phyloP scores from a whole-genome alignment of 1,140 invertebrate genomes.

The Cylas formicarius region DNA sequence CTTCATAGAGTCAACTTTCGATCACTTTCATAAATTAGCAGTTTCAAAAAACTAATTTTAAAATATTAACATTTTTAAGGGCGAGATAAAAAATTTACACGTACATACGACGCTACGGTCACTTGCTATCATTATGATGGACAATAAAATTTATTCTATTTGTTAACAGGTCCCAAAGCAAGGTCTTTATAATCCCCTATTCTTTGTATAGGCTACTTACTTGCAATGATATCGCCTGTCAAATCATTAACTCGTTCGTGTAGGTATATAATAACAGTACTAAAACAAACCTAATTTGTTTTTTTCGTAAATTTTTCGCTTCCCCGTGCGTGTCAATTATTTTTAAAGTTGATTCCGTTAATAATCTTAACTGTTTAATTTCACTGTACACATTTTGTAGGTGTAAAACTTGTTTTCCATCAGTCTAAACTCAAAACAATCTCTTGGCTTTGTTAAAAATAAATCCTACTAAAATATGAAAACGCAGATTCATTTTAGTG shows the following conservation, averaged over 20 bases:
- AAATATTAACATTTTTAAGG: constrained; percentile 16
- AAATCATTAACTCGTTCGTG: constrained; percentile 13
- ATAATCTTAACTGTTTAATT: constrained; percentile 11
- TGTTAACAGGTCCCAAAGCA: constrained; percentile 24
- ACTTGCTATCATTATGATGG: constrained; percentile 25
- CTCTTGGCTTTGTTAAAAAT: too few species aligned
- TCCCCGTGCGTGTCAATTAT: constrained; percentile 13
- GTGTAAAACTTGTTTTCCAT: too few species aligned
- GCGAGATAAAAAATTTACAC: constrained; percentile 13
- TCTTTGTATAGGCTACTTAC: constrained; percentile 22
- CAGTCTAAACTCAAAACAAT: too few species aligned
- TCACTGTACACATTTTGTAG: constrained; percentile 17
- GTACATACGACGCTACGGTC: constrained; percentile 9
- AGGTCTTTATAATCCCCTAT: constrained; percentile 25
- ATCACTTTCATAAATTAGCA: background rate
- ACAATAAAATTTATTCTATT: constrained; percentile 26
- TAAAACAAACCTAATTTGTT: constrained; percentile 20
- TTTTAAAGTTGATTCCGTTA: constrained; percentile 14
- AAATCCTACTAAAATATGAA: too few species aligned
- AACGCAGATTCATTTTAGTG: too few species aligned
- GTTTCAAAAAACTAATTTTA: background rate
- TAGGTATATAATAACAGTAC: constrained; percentile 19
- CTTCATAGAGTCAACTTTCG: background rate
- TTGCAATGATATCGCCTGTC: constrained; percentile 15
- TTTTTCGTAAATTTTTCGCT: constrained; percentile 13